A percentile compares a stretch with the other conserved stretches of the same genome.
Evolutionary conservation across 2,888 invertebrate species (phyloP).

Genomic region (Polietes domitor): DNA sequence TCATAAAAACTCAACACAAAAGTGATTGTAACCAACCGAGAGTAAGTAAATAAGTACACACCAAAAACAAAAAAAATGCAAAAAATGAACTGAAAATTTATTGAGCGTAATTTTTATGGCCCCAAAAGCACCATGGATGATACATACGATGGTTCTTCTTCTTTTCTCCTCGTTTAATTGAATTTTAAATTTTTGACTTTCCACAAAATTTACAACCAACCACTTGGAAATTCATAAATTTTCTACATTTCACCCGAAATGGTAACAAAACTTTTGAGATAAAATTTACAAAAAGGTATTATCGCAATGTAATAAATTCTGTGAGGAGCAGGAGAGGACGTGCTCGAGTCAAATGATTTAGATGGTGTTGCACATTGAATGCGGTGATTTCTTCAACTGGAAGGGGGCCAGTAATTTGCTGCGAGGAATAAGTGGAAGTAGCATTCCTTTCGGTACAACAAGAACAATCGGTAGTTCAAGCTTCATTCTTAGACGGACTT

Average conservation of each 20-base stretch:
- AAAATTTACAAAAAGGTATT: conserved; percentile 47
- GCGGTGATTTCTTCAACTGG: no score
- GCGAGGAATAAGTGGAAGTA: no score
- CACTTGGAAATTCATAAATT: background rate
- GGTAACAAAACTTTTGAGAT: conserved; percentile 33
- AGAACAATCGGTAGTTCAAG: no score
- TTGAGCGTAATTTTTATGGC: conserved; percentile 50
- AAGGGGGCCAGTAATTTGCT: no score
- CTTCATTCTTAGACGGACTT: no score
- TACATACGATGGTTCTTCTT: background rate
- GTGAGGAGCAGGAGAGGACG: background rate
- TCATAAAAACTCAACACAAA: conserved; percentile 32
- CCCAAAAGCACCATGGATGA: no score
- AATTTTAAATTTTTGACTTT: conserved; percentile 43
- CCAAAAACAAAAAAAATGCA: background rate
- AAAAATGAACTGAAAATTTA: conserved; percentile 49
- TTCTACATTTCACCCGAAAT: background rate
- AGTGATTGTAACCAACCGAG: conserved; percentile 26
- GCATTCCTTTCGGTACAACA: no score
- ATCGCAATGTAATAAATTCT: conserved; percentile 47
- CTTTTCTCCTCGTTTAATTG: conserved; percentile 8
- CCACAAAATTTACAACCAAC: conserved; percentile 11
- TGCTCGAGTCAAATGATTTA: conserved; percentile 36
- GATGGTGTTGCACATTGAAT: background rate
- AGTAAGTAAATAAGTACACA: background rate